Base-by-base conservation (phyloP, 2,113 vertebrate genomes). In the Raja brachyura region DNA sequence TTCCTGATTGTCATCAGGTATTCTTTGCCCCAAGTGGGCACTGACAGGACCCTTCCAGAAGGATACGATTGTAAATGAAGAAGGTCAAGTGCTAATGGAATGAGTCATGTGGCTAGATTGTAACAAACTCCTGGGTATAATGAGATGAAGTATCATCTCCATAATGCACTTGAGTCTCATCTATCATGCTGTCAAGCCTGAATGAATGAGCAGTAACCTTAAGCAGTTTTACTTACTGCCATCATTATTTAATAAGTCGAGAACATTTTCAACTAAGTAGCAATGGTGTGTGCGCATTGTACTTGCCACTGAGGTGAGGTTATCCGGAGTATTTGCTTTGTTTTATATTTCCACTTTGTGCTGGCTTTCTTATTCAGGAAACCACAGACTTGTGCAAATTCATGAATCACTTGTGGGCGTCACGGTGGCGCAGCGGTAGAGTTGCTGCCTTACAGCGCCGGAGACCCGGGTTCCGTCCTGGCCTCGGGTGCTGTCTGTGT, bases 231-330 rank as follows among this genome's bases (percentile, higher is more conserved):
- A 66, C 83, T 88, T 61, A 63, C 31, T 88, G 83, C 39, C 61
- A 88, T 66, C 83, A 88, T 88, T 88, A 88, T 88, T 88, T 63
- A 88, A 88, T 88, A 88, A 31, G n/a, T 88, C 63, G 83, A 88
- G 59, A 5, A 63, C 63, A 63, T 88, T 88, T 33, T 63, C 28
- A 66, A 63, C 63, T 56, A 88, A 88, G 11, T 16, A 66, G 59
- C 28, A 63, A 88, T 88, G n/a, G 61, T 88, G n/a, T 28, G 14
- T 0, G 5, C 28, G 2, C 28, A 88, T 66, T 88, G 83, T 63
- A 31, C 5, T 63, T 63, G 16, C 13, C n/a, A 59, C 59, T 66
- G 59, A 88, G 56, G 28, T 18, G 6, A 88, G 59, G 13, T 63
- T 77, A 77, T 77, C 75, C n/a, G n/a, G 75, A 76, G n/a, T 77